These are phyloP conservation scores for Leptinotarsa undecemlineata DNA, from an alignment of 1,140 invertebrate species.

Conservation along the genomic window DNA sequence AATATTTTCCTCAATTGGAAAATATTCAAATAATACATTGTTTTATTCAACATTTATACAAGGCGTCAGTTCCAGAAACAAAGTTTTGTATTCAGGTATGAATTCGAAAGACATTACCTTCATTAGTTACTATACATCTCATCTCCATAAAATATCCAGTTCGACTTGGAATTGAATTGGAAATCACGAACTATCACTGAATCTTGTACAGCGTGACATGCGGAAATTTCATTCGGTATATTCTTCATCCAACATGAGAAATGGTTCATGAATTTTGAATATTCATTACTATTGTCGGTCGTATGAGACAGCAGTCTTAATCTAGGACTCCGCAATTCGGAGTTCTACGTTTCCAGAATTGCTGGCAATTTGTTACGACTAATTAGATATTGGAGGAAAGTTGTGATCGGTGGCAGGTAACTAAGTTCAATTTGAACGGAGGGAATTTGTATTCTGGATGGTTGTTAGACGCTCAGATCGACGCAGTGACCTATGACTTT, in stretches of 20 bases:
- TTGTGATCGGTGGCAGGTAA: conserved; percentile 36
- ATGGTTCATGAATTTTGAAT: conserved; percentile 28
- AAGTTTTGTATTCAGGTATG: too few species aligned
- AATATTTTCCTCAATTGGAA: too few species aligned
- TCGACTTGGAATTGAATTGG: background rate
- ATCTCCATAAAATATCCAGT: background rate
- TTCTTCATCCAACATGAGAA: conserved; percentile 27
- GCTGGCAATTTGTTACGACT: conserved; percentile 36
- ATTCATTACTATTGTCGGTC: conserved; percentile 27
- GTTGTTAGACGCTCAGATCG: conserved; percentile 24
- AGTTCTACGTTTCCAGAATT: conserved; percentile 33
- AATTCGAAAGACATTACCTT: background rate
- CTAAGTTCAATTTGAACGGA: conserved; percentile 28
- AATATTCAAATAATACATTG: too few species aligned
- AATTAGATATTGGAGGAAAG: conserved; percentile 34
- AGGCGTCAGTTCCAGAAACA: too few species aligned
- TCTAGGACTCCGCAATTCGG: conserved; percentile 21
- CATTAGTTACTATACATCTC: background rate
- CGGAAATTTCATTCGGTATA: conserved; percentile 30
- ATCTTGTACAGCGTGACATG: conserved; percentile 19
- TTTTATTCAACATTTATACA: too few species aligned
- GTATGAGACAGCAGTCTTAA: conserved; percentile 22
- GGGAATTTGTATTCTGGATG: conserved; percentile 36
- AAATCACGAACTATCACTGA: conserved; percentile 15
- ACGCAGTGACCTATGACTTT: conserved; percentile 40